phyloP scores from a whole-genome alignment of 2,888 invertebrate species.

The Siphonodentalium dalli region DNA sequence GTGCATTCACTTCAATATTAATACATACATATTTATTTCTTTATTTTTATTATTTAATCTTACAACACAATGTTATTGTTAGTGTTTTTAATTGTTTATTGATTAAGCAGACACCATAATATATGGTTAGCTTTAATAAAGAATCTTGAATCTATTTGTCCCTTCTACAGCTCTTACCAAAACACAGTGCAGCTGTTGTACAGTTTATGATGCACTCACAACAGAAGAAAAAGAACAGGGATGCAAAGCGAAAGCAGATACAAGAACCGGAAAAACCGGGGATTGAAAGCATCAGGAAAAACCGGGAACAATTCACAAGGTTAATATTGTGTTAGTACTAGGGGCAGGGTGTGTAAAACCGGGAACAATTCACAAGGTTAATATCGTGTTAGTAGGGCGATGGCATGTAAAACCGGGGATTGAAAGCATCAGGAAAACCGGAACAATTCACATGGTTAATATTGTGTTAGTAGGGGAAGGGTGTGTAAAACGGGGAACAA shows the following conservation, averaged over 20 bases:
- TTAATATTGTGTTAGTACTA: constrained; percentile 47
- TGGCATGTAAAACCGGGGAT: constrained; percentile 90
- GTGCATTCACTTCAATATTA: too few relatives aligned
- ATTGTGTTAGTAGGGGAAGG: background rate
- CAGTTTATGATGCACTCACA: constrained; percentile 79
- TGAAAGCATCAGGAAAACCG: constrained; percentile 93
- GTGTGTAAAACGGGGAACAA: constrained; percentile 93
- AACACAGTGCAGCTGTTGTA: constrained; percentile 92
- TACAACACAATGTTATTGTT: too few relatives aligned
- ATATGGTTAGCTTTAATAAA: too few relatives aligned
- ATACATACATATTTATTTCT: too few relatives aligned
- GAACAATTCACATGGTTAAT: constrained; percentile 87
- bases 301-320: constrained; percentile 93
- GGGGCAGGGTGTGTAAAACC: constrained; percentile 75
- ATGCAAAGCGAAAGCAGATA: constrained; percentile 72
- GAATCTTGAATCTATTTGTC: too few relatives aligned
- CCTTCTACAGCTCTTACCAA: constrained; percentile 76
- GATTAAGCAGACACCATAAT: too few relatives aligned
- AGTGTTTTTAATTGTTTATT: too few relatives aligned
- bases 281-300: constrained; percentile 93
- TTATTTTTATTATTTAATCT: too few relatives aligned
- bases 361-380: constrained; percentile 90
- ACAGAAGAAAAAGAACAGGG: constrained; percentile 81
- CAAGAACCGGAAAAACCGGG: constrained; percentile 89
- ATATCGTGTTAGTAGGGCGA: background rate